phyloP scores from a whole-genome alignment of 2,797 vertebrate species.

The Dipus sagitta region DNA sequence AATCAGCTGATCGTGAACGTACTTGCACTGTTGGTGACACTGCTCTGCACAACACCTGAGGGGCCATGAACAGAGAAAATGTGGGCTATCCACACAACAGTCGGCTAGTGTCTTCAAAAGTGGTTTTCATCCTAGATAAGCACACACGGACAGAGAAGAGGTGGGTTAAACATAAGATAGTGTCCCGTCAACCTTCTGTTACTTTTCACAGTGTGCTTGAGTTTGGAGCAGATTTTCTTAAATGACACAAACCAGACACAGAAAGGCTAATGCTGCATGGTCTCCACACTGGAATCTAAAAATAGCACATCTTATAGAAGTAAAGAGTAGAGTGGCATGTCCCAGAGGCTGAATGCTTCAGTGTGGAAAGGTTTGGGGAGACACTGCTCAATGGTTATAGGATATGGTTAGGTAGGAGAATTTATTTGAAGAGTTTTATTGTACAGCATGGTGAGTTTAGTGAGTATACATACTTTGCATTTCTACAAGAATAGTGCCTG shows the following conservation, averaged over 20 bases:
- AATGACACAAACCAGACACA: background rate
- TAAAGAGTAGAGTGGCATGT: background rate
- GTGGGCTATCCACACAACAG: no score
- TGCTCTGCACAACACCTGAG: background rate
- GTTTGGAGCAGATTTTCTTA: background rate
- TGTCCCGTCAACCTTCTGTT: no score
- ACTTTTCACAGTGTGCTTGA: background rate
- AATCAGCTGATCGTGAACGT: background rate
- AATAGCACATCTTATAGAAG: background rate
- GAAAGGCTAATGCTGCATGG: background rate
- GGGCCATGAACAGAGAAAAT: background rate
- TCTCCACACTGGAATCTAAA: background rate
- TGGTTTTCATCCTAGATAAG: no score
- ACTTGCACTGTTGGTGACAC: background rate
- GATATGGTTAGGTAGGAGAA: background rate
- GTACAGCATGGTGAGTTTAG: background rate
- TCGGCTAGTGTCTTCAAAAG: no score
- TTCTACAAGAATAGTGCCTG: background rate
- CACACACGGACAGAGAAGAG: background rate
- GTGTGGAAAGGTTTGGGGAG: background rate
- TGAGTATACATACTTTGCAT: background rate
- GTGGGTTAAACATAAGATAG: background rate
- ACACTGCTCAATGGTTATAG: background rate
- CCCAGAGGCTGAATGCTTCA: background rate
- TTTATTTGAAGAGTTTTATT: background rate